Base-by-base conservation (phyloP, 1,140 invertebrate genomes). In the Aphaenogaster rudis region DNA sequence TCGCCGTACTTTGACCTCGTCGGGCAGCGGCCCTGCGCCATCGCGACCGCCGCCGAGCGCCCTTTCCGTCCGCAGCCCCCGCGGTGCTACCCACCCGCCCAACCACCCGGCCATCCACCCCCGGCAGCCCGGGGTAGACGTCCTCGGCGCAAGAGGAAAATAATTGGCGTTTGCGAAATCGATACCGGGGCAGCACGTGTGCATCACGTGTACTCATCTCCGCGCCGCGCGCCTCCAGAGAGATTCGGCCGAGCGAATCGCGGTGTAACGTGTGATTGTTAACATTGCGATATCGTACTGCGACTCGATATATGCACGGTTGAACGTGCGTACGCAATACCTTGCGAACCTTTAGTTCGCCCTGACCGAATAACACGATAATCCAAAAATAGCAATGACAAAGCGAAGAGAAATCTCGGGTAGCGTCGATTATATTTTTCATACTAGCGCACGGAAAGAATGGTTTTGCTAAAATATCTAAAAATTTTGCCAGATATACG, bases 151-250 rank as follows among this genome's bases (percentile, higher is more conserved):
- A 88, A 69, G 80, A 86, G 85, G 78, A 74, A 88, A 89, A 89
- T 89, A 91, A 88, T 91, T 91, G 77, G 33, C 74, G 79, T 67
- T 77, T 74, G 66, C 76, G 86, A 88, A 84, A 91, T 91, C 88
- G 78, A 90, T 91, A 91, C 78, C 78, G 42, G 28, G 45, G 9
- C 13, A 48, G 69, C 80, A 84, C 80, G 80, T 84, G 69, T 74
- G n/a, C 17, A n/a, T 74, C 64, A 74, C 52, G 79, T 82, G 66
- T 33, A 45, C 17, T 15, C 6, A 21, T 79, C 15, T n/a, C 33
- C 45, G 45, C 63, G 6, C 13, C 36, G 33, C 54, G 13, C 17
- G 36, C 36, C 78, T 4, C 50, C 4, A 13, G 39, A 13, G 39
- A 82, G 42, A 82, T 74, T 74, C 57, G 69, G 13, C 54, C 54